Evolutionary conservation across 2,888 invertebrate species (phyloP).

Genomic region (Apodemia zela): DNA sequence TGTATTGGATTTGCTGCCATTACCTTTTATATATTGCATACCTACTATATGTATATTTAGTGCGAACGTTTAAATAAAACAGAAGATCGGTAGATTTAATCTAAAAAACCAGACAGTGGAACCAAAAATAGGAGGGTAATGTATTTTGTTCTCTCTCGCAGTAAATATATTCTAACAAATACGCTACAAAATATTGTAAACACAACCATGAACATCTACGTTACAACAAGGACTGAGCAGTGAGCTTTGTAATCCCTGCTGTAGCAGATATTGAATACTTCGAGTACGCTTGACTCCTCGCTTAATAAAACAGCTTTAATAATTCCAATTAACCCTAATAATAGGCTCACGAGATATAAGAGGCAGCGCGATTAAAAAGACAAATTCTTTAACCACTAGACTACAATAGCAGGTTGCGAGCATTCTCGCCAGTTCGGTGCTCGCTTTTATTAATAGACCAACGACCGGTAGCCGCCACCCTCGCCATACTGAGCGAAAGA

Average conservation of each 20-base stretch:
- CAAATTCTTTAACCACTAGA: constrained; percentile 75
- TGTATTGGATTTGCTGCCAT: too few relatives aligned
- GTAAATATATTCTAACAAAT: too few relatives aligned
- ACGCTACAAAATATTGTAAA: too few relatives aligned
- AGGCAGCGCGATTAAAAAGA: constrained; percentile 76
- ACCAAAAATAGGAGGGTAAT: too few relatives aligned
- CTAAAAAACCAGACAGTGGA: too few relatives aligned
- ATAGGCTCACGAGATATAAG: constrained; percentile 63
- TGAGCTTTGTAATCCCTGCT: not conserved
- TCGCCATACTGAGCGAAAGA: constrained; percentile 70
- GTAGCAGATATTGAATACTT: not conserved
- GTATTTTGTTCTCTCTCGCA: too few relatives aligned
- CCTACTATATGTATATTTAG: too few relatives aligned
- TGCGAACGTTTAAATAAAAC: too few relatives aligned
- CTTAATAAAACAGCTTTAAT: constrained; percentile 71
- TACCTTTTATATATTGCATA: too few relatives aligned
- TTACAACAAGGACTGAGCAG: not conserved
- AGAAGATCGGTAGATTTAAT: too few relatives aligned
- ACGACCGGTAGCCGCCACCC: constrained; percentile 67
- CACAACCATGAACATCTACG: not conserved
- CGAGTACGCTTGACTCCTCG: constrained; percentile 57
- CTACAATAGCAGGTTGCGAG: constrained; percentile 74
- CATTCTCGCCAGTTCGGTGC: constrained; percentile 59
- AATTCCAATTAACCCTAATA: constrained; percentile 80
- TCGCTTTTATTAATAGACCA: constrained; percentile 73